Conservation (phyloP, 1,140 invertebrate species). For the Formica selysi region DNA sequence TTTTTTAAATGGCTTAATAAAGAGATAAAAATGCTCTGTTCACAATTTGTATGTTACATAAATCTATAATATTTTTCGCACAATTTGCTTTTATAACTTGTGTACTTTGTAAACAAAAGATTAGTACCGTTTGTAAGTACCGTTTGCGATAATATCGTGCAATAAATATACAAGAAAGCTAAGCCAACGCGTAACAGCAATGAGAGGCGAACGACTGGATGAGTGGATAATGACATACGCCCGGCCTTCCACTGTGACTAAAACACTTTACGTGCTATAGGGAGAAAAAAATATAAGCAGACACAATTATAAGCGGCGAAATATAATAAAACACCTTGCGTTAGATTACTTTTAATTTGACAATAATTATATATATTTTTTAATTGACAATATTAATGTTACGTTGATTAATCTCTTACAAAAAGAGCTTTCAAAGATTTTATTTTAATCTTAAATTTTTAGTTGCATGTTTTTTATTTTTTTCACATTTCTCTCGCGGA, state of each 20-base stretch:
- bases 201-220: background rate
- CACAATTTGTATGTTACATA: too few relatives aligned
- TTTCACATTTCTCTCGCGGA: background rate
- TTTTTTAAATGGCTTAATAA: too few relatives aligned
- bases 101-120: slow-evolving; percentile 34
- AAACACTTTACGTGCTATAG: background rate
- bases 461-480: background rate
- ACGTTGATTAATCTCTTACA: background rate
- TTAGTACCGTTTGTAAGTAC: slow-evolving; percentile 18
- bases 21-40: too few relatives aligned
- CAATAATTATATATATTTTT: too few relatives aligned
- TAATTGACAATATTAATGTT: too few relatives aligned
- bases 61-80: too few relatives aligned
- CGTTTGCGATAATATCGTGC: background rate
- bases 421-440: background rate
- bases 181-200: background rate
- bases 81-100: background rate
- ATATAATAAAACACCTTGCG: background rate
- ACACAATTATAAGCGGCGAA: background rate
- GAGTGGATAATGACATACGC: slow-evolving; percentile 6
- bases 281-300: background rate
- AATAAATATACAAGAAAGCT: slow-evolving; percentile 4
- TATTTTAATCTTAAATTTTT: background rate
- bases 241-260: background rate
- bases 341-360: too few relatives aligned